Evolutionary conservation across 2,113 vertebrate species (phyloP).

Genomic region (Cyprinodon brontotheroides): DNA sequence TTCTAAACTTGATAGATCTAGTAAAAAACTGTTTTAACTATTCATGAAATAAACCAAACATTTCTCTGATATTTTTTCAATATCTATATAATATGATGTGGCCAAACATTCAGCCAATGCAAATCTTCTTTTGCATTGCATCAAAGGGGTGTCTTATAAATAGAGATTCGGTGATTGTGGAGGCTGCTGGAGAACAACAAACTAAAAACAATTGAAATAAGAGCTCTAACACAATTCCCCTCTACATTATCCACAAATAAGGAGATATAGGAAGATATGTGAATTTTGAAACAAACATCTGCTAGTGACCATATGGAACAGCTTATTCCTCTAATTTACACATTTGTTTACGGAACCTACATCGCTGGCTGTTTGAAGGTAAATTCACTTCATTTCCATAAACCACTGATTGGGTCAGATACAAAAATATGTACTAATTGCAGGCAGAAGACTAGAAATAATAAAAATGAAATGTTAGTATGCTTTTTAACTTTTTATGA

Average conservation of each 20-base stretch:
- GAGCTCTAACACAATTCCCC: no score
- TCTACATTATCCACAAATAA: neutral
- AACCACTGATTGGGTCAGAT: constrained; percentile 19
- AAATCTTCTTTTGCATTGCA: no score
- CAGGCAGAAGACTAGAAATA: constrained; percentile 12
- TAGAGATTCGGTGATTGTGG: no score
- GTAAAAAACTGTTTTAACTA: neutral
- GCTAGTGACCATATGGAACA: no score
- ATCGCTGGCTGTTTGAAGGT: neutral
- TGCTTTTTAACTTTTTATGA: neutral
- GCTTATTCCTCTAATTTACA: no score
- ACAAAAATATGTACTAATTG: neutral
- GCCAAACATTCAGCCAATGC: no score
- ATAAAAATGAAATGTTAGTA: constrained; percentile 9
- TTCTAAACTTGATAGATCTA: no score
- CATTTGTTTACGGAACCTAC: neutral
- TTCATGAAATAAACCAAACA: no score
- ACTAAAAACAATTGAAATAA: no score
- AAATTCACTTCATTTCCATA: constrained; percentile 1
- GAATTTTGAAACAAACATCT: neutral
- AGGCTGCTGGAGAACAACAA: no score
- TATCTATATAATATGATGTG: neutral
- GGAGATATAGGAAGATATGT: neutral
- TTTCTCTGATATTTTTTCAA: neutral
- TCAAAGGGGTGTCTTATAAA: no score